Conservation (phyloP, 1,140 invertebrate species). For the Tyrophagus putrescentiae region DNA sequence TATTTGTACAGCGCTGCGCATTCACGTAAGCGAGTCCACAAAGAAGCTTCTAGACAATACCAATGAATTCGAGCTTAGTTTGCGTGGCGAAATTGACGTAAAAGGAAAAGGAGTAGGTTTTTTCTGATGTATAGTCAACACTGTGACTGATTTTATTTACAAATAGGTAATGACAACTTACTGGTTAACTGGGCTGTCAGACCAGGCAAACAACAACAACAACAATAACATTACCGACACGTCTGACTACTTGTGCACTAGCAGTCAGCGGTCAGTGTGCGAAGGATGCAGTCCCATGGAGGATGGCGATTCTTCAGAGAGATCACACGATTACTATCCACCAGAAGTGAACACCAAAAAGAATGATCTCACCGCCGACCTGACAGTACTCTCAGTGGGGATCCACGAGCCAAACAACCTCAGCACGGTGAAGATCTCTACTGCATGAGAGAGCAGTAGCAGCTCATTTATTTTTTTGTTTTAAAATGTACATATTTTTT, state of each 20-base stretch:
- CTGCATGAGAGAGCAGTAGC: not conserved
- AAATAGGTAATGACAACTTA: too few species aligned
- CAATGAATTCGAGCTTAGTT: conserved; percentile 1
- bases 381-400: not conserved
- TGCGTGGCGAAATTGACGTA: conserved; percentile 22
- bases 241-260: not conserved
- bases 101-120: conserved; percentile 83
- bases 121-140: too few species aligned
- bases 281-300: not conserved
- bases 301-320: not conserved
- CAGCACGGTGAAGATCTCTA: not conserved
- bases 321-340: not conserved
- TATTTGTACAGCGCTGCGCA: conserved; percentile 48
- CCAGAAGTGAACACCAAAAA: not conserved
- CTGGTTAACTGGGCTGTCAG: too few species aligned
- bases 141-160: too few species aligned
- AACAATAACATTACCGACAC: not conserved
- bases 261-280: not conserved
- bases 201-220: not conserved
- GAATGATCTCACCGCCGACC: not conserved
- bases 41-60: conserved; percentile 48
- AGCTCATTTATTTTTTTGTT: not conserved
- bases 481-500: not conserved
- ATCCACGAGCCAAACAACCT: not conserved
- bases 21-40: conserved; percentile 67